phyloP scores from a whole-genome alignment of 2,113 vertebrate genomes.

The Cairina moschata region DNA sequence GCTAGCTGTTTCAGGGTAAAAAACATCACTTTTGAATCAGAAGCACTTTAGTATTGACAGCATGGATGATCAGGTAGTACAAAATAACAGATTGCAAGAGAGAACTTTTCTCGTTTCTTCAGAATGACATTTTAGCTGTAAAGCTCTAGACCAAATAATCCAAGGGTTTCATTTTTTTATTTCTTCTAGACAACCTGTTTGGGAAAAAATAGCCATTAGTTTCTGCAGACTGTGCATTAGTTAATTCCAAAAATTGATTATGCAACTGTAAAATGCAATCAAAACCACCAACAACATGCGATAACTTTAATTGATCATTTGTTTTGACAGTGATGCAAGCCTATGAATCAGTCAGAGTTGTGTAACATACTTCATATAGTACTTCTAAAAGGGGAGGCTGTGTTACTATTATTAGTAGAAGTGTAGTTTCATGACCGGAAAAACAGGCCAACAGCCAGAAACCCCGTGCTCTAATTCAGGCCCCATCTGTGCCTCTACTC shows the following conservation, averaged over 20 bases:
- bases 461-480: not conserved
- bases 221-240: not conserved
- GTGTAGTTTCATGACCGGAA: not conserved
- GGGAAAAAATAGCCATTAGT: not conserved
- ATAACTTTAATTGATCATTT: slow-evolving; percentile 49
- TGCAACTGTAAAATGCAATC: not conserved
- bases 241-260: not conserved
- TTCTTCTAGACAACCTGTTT: no score
- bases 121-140: not conserved
- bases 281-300: not conserved
- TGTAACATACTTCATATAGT: slow-evolving; percentile 17
- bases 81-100: not conserved
- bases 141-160: not conserved
- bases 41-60: not conserved
- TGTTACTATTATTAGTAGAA: slow-evolving; percentile 47
- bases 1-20: not conserved
- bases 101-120: not conserved
- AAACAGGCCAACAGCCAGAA: slow-evolving; percentile 22
- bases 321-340: slow-evolving; percentile 43
- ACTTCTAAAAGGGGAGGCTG: slow-evolving; percentile 32
- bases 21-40: not conserved
- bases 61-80: not conserved
- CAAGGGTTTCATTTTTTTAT: not conserved
- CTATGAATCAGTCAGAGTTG: slow-evolving; percentile 21
- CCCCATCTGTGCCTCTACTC: not conserved